phyloP scores from a whole-genome alignment of 2,113 vertebrate genomes.

The Eidolon helvum region DNA sequence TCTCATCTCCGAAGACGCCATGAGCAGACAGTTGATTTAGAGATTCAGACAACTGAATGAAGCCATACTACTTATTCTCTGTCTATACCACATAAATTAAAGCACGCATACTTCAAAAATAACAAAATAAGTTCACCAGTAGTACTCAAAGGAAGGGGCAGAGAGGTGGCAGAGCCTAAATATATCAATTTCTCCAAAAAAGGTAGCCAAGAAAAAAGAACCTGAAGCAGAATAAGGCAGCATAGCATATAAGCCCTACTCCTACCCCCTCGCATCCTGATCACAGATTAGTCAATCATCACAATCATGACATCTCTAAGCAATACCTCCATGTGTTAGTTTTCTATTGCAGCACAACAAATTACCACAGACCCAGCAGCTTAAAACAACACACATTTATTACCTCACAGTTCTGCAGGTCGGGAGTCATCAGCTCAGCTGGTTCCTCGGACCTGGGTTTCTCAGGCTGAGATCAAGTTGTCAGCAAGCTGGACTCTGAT shows the following conservation, averaged over 20 bases:
- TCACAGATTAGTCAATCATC: neutral
- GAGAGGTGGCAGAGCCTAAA: neutral
- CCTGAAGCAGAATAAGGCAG: neutral
- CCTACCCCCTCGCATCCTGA: neutral
- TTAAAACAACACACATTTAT: neutral
- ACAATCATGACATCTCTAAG: neutral
- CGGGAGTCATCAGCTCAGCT: neutral
- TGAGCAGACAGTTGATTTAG: neutral
- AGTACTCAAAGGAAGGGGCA: neutral
- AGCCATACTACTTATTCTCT: neutral
- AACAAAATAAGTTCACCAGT: neutral
- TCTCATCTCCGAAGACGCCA: neutral
- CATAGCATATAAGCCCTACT: neutral
- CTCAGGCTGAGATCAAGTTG: neutral
- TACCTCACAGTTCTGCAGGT: neutral
- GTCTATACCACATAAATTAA: neutral
- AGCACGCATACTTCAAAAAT: neutral
- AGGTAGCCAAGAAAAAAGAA: neutral
- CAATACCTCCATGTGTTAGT: neutral
- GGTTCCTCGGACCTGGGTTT: neutral
- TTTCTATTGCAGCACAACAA: neutral
- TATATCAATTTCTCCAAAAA: neutral
- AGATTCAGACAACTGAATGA: neutral
- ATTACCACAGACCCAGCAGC: neutral
- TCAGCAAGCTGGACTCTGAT: neutral